Percentiles rank a stretch among this genome's conserved stretches.
These are phyloP conservation scores for Thymelicus acteon DNA, from an alignment of 2,888 invertebrate genomes.

Conservation along the genomic window DNA sequence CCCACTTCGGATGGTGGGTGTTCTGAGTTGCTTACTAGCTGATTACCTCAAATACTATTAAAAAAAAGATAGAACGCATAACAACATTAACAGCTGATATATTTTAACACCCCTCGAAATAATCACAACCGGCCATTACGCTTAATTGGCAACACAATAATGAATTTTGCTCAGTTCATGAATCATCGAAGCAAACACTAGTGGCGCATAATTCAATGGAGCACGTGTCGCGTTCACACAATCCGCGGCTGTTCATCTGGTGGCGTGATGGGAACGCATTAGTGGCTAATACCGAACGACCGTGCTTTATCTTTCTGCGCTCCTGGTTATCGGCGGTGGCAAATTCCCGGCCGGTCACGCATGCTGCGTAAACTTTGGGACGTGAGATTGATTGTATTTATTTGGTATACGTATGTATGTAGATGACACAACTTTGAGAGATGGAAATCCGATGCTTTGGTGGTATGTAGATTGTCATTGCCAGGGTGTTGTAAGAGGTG, in stretches of 20 bases:
- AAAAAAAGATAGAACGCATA: not conserved
- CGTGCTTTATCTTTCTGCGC: conserved; percentile 37
- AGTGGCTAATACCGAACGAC: conserved; percentile 36
- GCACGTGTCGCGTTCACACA: conserved; percentile 47
- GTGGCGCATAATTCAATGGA: conserved; percentile 32
- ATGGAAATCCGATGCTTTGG: too few species aligned
- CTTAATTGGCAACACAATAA: conserved; percentile 23
- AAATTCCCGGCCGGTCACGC: conserved; percentile 21
- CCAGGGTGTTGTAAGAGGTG: too few species aligned
- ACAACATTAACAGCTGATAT: conserved; percentile 4
- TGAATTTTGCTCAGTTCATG: conserved; percentile 21
- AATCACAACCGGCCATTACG: conserved; percentile 17
- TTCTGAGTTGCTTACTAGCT: too few species aligned
- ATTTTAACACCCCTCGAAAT: not conserved
- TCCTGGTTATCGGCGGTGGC: conserved; percentile 15
- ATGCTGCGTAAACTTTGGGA: conserved; percentile 17
- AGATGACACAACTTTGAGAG: too few species aligned
- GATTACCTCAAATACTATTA: not conserved
- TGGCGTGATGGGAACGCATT: conserved; percentile 47
- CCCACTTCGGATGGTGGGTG: too few species aligned
- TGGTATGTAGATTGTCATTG: too few species aligned
- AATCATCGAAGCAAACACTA: conserved; percentile 32
- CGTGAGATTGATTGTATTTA: conserved; percentile 23
- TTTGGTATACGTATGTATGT: too few species aligned
- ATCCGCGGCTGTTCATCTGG: conserved; percentile 35